Evolutionary conservation across 2,888 invertebrate genomes (phyloP).

Genomic region (Augochlorella aurata): DNA sequence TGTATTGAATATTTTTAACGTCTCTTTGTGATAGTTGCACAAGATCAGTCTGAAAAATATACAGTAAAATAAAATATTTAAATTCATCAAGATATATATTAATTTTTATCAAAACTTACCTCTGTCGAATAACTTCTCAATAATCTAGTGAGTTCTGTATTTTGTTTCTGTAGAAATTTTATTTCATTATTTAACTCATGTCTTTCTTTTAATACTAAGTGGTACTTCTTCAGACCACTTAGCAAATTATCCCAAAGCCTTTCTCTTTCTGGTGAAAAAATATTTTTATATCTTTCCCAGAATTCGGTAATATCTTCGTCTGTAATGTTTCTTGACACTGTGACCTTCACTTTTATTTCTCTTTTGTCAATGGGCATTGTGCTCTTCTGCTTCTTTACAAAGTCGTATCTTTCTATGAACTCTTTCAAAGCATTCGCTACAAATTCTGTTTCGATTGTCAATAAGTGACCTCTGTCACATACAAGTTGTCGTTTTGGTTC

Average conservation of each 20-base stretch:
- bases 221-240: slow-evolving; percentile 86
- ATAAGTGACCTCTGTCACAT: slow-evolving; percentile 83
- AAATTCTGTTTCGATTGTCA: slow-evolving; percentile 87
- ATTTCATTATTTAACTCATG: slow-evolving; percentile 87
- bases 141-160: slow-evolving; percentile 87
- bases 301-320: slow-evolving; percentile 85
- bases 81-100: neutral
- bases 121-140: slow-evolving; percentile 84
- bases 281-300: slow-evolving; percentile 86
- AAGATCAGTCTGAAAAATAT: slow-evolving; percentile 32
- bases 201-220: slow-evolving; percentile 87
- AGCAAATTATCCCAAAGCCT: slow-evolving; percentile 88
- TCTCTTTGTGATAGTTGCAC: slow-evolving; percentile 8
- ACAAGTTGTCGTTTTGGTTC: slow-evolving; percentile 46
- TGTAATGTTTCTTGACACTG: slow-evolving; percentile 84
- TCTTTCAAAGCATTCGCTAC: slow-evolving; percentile 87
- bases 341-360: slow-evolving; percentile 76
- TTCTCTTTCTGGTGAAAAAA: slow-evolving; percentile 85
- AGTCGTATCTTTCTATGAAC: slow-evolving; percentile 83
- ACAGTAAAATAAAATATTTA: neutral
- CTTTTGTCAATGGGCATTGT: slow-evolving; percentile 77
- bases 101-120: slow-evolving; percentile 54
- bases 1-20: neutral
- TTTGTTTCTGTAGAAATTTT: slow-evolving; percentile 85
- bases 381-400: slow-evolving; percentile 66